Conservation (phyloP, 2,113 vertebrate species). For the Ceyx margarethae region DNA sequence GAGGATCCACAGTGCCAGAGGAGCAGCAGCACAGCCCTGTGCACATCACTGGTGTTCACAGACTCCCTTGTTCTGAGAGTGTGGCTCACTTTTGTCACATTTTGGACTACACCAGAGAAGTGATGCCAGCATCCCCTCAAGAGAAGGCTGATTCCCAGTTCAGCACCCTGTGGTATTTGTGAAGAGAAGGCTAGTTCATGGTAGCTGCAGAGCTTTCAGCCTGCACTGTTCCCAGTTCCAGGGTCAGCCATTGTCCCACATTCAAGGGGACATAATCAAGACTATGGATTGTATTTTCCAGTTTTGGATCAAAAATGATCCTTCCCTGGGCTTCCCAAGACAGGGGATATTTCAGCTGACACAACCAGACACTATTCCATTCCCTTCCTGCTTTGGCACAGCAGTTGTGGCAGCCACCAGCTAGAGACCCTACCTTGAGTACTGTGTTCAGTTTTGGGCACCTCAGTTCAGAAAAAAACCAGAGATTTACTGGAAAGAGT, state of each 20-base stretch:
- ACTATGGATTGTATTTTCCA: not conserved
- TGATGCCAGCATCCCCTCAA: not conserved
- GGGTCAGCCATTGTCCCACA: not conserved
- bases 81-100: not conserved
- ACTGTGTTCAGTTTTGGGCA: too few species aligned
- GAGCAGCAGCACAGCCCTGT: not conserved
- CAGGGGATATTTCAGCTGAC: not conserved
- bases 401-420: not conserved
- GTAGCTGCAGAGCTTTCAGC: not conserved
- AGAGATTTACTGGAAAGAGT: too few species aligned
- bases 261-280: not conserved
- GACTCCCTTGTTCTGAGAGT: not conserved
- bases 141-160: not conserved
- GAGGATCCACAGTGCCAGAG: not conserved
- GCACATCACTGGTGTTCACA: not conserved
- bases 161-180: not conserved
- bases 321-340: not conserved
- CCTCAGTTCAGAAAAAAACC: too few species aligned
- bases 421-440: not conserved
- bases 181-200: not conserved
- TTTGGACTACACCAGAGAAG: not conserved
- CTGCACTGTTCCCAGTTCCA: not conserved
- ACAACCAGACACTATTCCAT: not conserved
- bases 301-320: not conserved
- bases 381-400: not conserved